Base-by-base conservation (phyloP, 1,140 invertebrate genomes). In the Hylaeus anthracinus region DNA sequence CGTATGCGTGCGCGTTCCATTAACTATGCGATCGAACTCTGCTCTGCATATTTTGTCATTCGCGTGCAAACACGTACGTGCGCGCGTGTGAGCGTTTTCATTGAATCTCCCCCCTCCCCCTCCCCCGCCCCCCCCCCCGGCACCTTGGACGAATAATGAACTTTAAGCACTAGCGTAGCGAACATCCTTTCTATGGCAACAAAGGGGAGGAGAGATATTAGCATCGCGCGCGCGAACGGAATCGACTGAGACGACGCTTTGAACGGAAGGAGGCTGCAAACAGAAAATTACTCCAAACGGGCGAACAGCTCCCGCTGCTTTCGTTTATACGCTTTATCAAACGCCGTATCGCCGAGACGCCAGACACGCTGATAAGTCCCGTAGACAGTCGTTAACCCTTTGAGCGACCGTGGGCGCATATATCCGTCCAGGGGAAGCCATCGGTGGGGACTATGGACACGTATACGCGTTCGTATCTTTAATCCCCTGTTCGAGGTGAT, bases 1-100 rank as follows among this genome's bases (percentile, higher is more conserved):
- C 2, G 37, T 79, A 65, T 73, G 53, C 71, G 56, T 41, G 63
- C 61, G 63, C 39, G 71, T 53, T 53, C 61, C 77, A 79, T 79
- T 73, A 66, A 48, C 70, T 66, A 79, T 79, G 61, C 77, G 77
- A 73, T 79, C 71, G 71, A 79, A 73, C n/a, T 53, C 61, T 26
- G 71, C 61, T 73, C 77, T 73, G 77, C 77, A 79, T 79, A 73
- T 79, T 73, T 79, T 41, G 61, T 65, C 70, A 43, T 79, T 65
- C 51, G 71, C 43, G 37, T 48, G 26, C 41, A 58, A 72, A 53
- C 48, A 43, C 76, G 69, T 70, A 72, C 72, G 45, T 37, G 56
- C 8, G 3, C n/a, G 15, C 53, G 76, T 55, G 60, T 26, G 60
- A 58, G 77, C 26, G 26, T 26, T 56, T 79, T 79, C 77, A 79